Evolutionary conservation across 2,113 vertebrate genomes (phyloP).

Genomic region (Thinocorus orbignyianus): DNA sequence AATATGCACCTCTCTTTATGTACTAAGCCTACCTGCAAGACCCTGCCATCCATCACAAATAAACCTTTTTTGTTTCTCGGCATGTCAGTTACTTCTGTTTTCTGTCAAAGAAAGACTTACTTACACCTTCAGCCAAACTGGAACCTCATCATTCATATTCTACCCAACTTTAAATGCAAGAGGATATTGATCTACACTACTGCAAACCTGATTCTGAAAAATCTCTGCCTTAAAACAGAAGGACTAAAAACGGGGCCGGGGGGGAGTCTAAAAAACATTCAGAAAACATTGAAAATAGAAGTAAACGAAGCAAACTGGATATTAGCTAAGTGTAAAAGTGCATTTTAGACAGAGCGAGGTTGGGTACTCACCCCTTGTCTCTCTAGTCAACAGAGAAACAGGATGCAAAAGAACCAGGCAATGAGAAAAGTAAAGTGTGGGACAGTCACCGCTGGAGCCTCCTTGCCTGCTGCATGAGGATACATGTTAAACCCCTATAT

Average conservation of each 20-base stretch:
- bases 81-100: not conserved
- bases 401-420: not conserved
- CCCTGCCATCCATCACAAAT: not conserved
- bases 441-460: not conserved
- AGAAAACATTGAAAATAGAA: too few species aligned
- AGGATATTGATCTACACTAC: not conserved
- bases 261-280: not conserved
- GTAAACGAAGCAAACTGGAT: not conserved
- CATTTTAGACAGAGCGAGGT: not conserved
- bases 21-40: not conserved
- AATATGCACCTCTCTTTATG: not conserved
- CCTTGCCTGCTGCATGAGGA: not conserved
- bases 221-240: not conserved
- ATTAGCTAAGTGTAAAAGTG: not conserved
- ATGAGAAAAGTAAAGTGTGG: rapidly evolving
- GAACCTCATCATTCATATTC: not conserved
- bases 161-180: not conserved
- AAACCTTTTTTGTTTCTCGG: not conserved
- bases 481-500: not conserved
- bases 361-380: too few species aligned
- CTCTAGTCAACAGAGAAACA: not conserved
- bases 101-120: not conserved
- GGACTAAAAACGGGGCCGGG: not conserved
- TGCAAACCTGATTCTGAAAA: not conserved
- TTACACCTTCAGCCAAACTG: not conserved